Evolutionary conservation across 2,888 invertebrate genomes (phyloP).

Genomic region (Spilosoma lubricipeda): DNA sequence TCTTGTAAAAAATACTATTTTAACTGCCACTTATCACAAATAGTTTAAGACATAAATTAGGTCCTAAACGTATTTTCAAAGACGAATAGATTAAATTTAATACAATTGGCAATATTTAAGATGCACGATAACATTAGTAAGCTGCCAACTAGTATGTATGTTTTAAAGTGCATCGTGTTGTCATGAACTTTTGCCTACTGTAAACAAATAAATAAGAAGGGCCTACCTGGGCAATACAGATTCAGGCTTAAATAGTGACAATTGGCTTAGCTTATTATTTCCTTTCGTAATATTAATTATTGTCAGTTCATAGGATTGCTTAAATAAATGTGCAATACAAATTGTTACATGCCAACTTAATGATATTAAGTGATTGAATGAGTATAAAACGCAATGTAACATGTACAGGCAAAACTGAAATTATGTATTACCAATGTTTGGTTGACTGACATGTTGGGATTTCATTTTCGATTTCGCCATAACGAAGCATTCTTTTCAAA

Average conservation of each 20-base stretch:
- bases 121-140: not conserved
- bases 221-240: constrained; percentile 21
- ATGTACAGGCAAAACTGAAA: constrained; percentile 19
- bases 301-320: constrained; percentile 59
- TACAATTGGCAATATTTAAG: not conserved
- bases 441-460: constrained; percentile 25
- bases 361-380: constrained; percentile 20
- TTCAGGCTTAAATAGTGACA: constrained; percentile 46
- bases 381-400: constrained; percentile 20
- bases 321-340: constrained; percentile 4
- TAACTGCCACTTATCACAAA: constrained; percentile 13
- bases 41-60: constrained; percentile 21
- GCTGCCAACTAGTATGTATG: not conserved
- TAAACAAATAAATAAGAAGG: constrained; percentile 15
- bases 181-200: constrained; percentile 20
- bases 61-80: constrained; percentile 29
- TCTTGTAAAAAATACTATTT: not conserved
- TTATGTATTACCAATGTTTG: not conserved
- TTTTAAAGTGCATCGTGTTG: constrained; percentile 17
- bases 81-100: constrained; percentile 19
- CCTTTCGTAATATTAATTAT: constrained; percentile 37
- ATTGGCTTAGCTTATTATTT: constrained; percentile 37
- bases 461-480: constrained; percentile 20
- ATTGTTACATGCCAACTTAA: constrained; percentile 20
- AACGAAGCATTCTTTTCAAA: not conserved